Evolutionary conservation across 1,140 invertebrate genomes (phyloP), one percentile per base, ranked within the genome.

Genomic region (Frieseomelitta varia): DNA sequence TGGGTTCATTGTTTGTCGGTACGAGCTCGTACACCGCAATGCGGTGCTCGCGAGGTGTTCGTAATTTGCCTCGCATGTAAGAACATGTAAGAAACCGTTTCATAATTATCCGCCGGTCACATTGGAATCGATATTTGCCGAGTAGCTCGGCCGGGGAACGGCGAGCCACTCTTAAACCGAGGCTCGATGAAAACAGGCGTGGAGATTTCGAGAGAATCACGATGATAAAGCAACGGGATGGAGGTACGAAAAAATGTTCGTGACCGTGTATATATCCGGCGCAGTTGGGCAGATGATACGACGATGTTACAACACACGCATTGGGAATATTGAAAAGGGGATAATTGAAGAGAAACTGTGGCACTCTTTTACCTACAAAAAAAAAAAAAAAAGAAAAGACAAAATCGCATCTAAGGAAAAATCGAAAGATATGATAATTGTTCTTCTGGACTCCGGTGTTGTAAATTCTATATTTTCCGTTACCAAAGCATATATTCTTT

Each of bases 1-100:
- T 47, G 34, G 34, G 68, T 74, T 69, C 34, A 74, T 85, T 67
- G 69, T 78, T 55, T 72, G 78, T 72, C 71, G 27, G 67, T 27
- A 14, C 65, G 67, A 71, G 24, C 8, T n/a, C 21, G 51, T 51
- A 67, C 84, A 67, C 84, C 63, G 79, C 87, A 86, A 61, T 84
- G 79, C 81, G 76, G 85, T 71, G 56, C 81, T 87, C 76, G 53
- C 39, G 53, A 75, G 61, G 80, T 81, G 80, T 81, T 67, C 34
- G 73, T 76, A 82, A 82, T 82, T 56, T 82, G 53, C 61, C 73
- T 53, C 51, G 56, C 69, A 72, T 47, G 58, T 51, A n/a, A 61
- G 19, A 55, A 74, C 69, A 72, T 47, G 58, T 51, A n/a, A 61
- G 19, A 55, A 74, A 27, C 27, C 27, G 55, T 63, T 30, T 74